phyloP scores from a whole-genome alignment of 2,113 vertebrate species.

The Pipa parva region DNA sequence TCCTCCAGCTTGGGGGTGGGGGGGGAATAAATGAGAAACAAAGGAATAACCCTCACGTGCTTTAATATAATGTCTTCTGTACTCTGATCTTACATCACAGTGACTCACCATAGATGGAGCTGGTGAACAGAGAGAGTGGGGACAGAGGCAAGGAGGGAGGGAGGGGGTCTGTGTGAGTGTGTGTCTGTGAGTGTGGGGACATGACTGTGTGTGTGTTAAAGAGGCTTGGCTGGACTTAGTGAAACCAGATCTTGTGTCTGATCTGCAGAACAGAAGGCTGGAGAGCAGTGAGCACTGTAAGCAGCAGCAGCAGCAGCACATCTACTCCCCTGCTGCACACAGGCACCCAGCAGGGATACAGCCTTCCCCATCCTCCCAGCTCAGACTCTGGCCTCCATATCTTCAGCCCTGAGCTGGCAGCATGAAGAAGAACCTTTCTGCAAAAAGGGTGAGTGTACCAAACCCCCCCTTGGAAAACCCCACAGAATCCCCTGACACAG shows the following conservation, averaged over 20 bases:
- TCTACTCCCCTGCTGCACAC: conserved; percentile 33
- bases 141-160: conserved; percentile 4
- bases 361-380: conserved; percentile 26
- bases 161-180: conserved; percentile 44
- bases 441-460: conserved; percentile 70
- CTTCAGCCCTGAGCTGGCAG: conserved; percentile 37
- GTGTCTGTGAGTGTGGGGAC: conserved; percentile 12
- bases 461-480: too few relatives aligned
- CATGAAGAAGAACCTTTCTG: conserved; percentile 82
- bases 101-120: conserved; percentile 63
- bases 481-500: too few relatives aligned
- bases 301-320: conserved; percentile 30
- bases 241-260: conserved; percentile 44
- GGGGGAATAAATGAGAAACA: conserved; percentile 50
- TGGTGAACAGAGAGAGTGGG: conserved; percentile 50
- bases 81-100: conserved; percentile 57
- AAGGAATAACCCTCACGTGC: conserved; percentile 49
- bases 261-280: conserved; percentile 42
- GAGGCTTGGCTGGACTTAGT: conserved; percentile 45
- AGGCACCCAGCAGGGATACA: conserved; percentile 5
- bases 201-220: conserved; percentile 33
- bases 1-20: not conserved
- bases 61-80: conserved; percentile 57
- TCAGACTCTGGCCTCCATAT: conserved; percentile 8
- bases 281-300: conserved; percentile 43